Base-by-base conservation (phyloP, 2,113 vertebrate species). In the Lepus americanus region DNA sequence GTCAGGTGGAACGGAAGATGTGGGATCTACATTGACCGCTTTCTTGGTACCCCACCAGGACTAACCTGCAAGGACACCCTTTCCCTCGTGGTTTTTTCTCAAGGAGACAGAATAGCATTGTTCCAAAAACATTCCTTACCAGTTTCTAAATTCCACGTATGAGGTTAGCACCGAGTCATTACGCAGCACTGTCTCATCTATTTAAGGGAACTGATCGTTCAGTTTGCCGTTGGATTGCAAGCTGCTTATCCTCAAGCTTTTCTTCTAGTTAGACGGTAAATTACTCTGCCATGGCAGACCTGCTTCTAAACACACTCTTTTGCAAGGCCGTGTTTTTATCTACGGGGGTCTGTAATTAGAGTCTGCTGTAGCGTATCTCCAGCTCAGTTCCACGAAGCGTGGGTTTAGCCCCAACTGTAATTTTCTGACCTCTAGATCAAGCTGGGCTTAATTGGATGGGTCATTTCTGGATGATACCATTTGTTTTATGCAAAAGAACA, bases 81-180 rank as follows among this genome's bases (percentile, higher is more conserved):
- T 76, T 11, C 33, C 44, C 31, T 22, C 16, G 55, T 78, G 10
- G 74, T 36, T 93, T 96, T 91, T 63, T 69, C 73, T 84, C 20
- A 63, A 87, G 84, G 92, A 96, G 93, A 89, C 73, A 93, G 87
- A 89, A 88, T 5, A 61, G 31, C 31, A 5, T 74, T 96, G 90
- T 74, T 78, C 89, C 83, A 70, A 95, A 95, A 78, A 89, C 59
- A 39, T 23, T 55, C 77, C 76, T 82, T 31, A 59, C 73, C 74
- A 27, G 77, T 89, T 96, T 95, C 92, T 89, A 92, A 93, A 90
- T 95, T 90, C 59, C 61, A 16, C 39, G 72, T 27, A 8, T 0
- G 61, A 78, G 44, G 64, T 81, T 70, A 74, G 78, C 73, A 44
- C 82, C 72, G 69, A 95, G 92, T 95, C 89, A 79, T 33, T 49